Evolutionary conservation across 2,113 vertebrate genomes (phyloP), one percentile per base, ranked within the genome.

Genomic region (Carassius carassius): DNA sequence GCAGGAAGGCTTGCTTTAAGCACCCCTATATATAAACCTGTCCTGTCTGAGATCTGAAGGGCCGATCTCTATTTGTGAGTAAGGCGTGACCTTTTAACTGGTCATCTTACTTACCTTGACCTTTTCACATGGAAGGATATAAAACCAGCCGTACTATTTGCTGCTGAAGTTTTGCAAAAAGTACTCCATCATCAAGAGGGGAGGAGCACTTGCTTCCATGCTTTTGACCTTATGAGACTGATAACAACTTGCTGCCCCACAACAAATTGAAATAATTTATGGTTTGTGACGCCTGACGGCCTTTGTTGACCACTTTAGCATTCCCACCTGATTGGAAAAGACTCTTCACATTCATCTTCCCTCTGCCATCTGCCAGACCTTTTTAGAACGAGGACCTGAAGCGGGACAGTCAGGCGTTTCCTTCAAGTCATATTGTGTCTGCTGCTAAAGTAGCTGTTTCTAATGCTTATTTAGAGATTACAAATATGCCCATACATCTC

Each of bases 161-260:
- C 86, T 85, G 35, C 85, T 92, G 90, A 93, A 89, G 90, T 62
- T 90, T 91, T 90, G 84, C 32, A 65, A 67, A 0, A 32, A 76
- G 76, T 86, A 86, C 90, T 92, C 85, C 86, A 92, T 93, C 91
- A 90, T 73, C 78, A 11, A 80, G 25, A 5, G 63, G 4, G 49
- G 23, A 81, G 76, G n/a, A 88, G 82, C 47, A 32, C 78, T 84
- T 90, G 54, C 87, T 85, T 47, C 65, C 54, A 58, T 74, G 0
- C 70, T 19, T 41, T 87, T 93, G 92, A 93, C 93, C 92, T 93
- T 93, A 93, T 89, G 82, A 85, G 85, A 87, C 84, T 11, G 89
- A 88, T 82, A 82, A 82, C 89, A 78, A 83, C 77, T 56, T 54
- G 73, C 62, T 88, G 89, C 79, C 84, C 51, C 54, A 76, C 51